Evolutionary conservation across 2,888 invertebrate species (phyloP), one percentile per base, ranked within the genome.

Genomic region (Campoletis raptor): DNA sequence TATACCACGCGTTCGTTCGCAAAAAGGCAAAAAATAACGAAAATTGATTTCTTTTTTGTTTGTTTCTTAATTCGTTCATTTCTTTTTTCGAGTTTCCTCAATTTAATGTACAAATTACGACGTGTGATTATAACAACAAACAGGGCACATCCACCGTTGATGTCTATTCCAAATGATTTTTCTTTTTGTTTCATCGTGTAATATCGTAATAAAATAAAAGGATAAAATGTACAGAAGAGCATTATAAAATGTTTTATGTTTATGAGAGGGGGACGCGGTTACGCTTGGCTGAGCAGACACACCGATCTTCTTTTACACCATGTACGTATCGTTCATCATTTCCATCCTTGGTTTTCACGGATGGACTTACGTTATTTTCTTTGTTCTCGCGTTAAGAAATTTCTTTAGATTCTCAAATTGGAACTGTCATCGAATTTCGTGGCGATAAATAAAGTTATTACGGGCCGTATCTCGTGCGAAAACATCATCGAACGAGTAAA

Each of bases 191-290:
- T 88, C 87, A 84, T 89, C 90, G 90, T 91, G 90, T 61, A 80
- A 92, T 90, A 83, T 88, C 87, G 91, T 92, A 92, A 91, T 92
- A 93, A 92, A 93, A 91, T 93, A 92, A 92, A 90, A 90, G 87
- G 92, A 92, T 92, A 93, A 93, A 94, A 94, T 94, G 92, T 94
- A 94, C 94, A 94, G 92, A 93, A 93, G 92, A 92, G 92, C 90
- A 89, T 91, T 90, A 93, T 91, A 92, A 91, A 93, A 93, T 90
- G 89, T 90, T 89, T 89, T 91, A 90, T 87, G 90, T 83, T 89
- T 87, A 86, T 85, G 54, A 69, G 88, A 83, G 79, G 83, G 92
- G 92, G 93, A 94, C 92, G 85, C 93, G 89, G 89, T 92, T 91
- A 92, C 92, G 87, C 91, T 92, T 90, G 83, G 88, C 92, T 91